Base-by-base conservation (phyloP, 2,888 invertebrate species). In the Beris chalybata region DNA sequence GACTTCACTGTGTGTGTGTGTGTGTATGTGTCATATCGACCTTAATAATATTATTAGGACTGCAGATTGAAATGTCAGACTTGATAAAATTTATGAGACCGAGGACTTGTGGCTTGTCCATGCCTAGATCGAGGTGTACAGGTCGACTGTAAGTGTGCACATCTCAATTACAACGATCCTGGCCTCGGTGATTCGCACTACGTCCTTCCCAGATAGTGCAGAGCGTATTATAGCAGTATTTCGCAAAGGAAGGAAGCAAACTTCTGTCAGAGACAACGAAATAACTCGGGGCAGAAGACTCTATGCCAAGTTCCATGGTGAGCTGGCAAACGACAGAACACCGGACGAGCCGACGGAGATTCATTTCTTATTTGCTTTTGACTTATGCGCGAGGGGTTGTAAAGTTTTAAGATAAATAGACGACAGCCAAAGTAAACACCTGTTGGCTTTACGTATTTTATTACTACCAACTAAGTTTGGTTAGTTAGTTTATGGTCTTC, bases 41-140 rank as follows among this genome's bases (percentile, higher is more conserved):
- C 31, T 53, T 53, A 53, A 53, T 30, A 53, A 53, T 53, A 31
- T 53, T 53, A 53, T 53, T 53, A 53, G 31, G 53, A 53, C 53
- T 31, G 30, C 30, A 30, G 53, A 53, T 53, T 53, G 53, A 53
- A 53, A 53, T 53, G 53, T 53, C 53, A 53, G 31, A 53, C 53
- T 30, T 53, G 53, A 53, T 53, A 53, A 53, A 53, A 53, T 53
- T 53, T 53, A 53, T 53, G 53, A 53, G 53, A 31, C 31, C 53
- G 30, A 7, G n/a, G n/a, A 53, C 22, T 30, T 30, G 30, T 30
- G 31, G 12, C 53, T 30, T 31, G 7, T 29, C 31, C 7, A 53
- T 53, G 30, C 30, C 31, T 31, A 30, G 53, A 30, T 31, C 29
- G 29, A 4, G n/a, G 52, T 29, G 11, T 29, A 29, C 52, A 13